phyloP scores from a whole-genome alignment of 2,797 vertebrate species.

The Pangasius larnaudii region DNA sequence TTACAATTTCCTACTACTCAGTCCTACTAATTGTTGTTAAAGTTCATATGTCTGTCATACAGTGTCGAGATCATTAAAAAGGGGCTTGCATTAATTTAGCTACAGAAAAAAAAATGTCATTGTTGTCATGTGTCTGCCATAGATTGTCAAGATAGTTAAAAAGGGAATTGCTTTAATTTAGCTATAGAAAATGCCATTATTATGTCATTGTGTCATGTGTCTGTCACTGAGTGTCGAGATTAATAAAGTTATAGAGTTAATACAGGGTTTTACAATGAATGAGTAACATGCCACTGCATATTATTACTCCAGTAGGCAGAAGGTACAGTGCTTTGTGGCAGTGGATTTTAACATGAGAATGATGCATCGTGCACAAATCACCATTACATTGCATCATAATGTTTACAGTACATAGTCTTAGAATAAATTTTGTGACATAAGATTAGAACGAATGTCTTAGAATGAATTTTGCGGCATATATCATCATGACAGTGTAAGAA shows the following conservation, averaged over 20 bases:
- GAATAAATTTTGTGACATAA: background rate
- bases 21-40: background rate
- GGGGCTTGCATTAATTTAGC: background rate
- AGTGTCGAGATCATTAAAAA: background rate
- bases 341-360: background rate
- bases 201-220: slow-evolving; percentile 2
- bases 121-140: background rate
- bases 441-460: background rate
- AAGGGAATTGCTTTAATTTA: background rate
- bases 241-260: background rate
- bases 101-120: background rate
- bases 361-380: background rate
- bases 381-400: background rate
- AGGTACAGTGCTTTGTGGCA: background rate
- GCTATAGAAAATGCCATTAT: background rate
- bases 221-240: background rate
- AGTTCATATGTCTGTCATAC: background rate
- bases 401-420: background rate
- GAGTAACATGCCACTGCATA: background rate
- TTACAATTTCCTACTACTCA: background rate
- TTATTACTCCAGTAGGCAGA: background rate
- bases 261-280: background rate
- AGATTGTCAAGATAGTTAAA: background rate
- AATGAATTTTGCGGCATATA: background rate
- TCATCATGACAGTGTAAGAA: no score